phyloP scores from a whole-genome alignment of 2,797 vertebrate species.

The Coccyzus lansbergi region DNA sequence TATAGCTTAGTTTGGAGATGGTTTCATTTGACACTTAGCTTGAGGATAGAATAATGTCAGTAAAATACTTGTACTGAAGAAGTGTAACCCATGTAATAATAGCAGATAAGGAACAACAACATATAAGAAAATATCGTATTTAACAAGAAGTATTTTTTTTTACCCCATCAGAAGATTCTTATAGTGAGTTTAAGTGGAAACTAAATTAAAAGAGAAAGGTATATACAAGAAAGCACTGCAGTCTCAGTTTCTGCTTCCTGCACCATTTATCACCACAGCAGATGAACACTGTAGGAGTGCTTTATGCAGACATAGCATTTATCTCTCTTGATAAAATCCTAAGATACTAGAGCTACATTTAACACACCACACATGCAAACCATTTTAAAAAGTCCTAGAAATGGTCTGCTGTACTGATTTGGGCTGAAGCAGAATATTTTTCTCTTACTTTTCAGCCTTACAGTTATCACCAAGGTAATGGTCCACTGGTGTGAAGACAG shows the following conservation, averaged over 20 bases:
- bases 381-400: neutral
- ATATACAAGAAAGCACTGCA: neutral
- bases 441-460: too few species aligned
- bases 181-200: neutral
- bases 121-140: neutral
- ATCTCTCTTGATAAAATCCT: neutral
- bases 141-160: neutral
- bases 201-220: neutral
- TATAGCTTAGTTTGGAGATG: neutral
- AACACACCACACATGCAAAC: neutral
- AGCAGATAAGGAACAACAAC: neutral
- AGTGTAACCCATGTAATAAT: neutral
- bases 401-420: neutral
- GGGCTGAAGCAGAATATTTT: too few species aligned
- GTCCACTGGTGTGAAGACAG: too few species aligned
- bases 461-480: too few species aligned
- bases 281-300: neutral
- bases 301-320: neutral
- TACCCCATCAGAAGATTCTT: neutral
- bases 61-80: neutral
- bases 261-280: neutral
- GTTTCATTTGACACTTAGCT: neutral
- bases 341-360: neutral
- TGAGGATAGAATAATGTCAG: neutral
- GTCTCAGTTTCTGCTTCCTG: neutral